phyloP scores from a whole-genome alignment of 1,140 invertebrate species.

The Spodoptera litura region DNA sequence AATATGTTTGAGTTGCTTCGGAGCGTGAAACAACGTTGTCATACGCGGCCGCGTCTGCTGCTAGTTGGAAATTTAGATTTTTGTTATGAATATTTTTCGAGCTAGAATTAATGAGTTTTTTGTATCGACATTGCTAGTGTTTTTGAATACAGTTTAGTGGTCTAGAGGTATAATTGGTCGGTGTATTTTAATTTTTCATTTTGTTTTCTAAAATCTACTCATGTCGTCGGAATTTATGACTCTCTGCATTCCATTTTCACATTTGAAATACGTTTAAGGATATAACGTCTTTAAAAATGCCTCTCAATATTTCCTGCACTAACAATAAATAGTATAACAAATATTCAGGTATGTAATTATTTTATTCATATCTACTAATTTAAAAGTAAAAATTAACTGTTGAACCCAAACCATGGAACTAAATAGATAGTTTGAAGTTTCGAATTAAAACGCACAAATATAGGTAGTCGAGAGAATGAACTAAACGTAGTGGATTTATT shows the following conservation, averaged over 20 bases:
- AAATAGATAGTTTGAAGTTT: not conserved
- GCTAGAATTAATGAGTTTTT: not conserved
- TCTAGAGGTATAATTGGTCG: not conserved
- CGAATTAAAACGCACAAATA: not conserved
- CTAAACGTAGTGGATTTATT: not conserved
- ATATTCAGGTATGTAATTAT: no score
- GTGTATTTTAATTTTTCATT: not conserved
- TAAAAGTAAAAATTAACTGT: not conserved
- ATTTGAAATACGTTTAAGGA: no score
- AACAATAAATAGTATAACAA: no score
- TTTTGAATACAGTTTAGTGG: not conserved
- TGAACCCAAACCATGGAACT: not conserved
- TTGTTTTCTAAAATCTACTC: not conserved
- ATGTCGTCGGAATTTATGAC: no score
- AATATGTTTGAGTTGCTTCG: slow-evolving; percentile 16
- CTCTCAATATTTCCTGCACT: no score
- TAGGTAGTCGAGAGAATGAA: not conserved
- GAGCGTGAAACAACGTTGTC: slow-evolving; percentile 23
- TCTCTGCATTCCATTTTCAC: no score
- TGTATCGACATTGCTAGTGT: not conserved
- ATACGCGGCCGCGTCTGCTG: not conserved
- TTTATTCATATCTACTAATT: no score
- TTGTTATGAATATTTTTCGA: slow-evolving; percentile 28
- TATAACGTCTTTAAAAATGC: no score
- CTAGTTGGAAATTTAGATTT: slow-evolving; percentile 30